Evolutionary conservation across 2,888 invertebrate species (phyloP).

Genomic region (Elmis aenea): DNA sequence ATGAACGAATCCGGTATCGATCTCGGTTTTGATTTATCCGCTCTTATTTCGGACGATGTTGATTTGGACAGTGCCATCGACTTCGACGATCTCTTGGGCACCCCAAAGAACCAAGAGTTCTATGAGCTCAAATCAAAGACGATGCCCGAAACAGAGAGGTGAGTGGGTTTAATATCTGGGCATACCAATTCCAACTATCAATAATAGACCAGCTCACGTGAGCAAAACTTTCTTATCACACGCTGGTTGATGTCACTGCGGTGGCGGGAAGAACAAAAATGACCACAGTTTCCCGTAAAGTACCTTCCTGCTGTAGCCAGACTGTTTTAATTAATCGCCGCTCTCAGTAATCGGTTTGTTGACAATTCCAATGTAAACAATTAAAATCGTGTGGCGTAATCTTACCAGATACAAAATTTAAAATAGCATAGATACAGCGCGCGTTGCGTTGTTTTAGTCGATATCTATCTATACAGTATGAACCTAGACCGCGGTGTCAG

Average conservation of each 20-base stretch:
- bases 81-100: constrained; percentile 50
- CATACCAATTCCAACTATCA: constrained; percentile 16
- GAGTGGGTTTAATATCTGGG: too few species aligned
- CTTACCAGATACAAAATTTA: too few species aligned
- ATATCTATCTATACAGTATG: too few species aligned
- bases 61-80: constrained; percentile 49
- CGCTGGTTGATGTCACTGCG: constrained; percentile 16
- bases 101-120: constrained; percentile 55
- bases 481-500: constrained; percentile 11
- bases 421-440: too few species aligned
- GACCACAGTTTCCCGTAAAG: constrained; percentile 7
- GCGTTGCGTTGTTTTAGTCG: too few species aligned
- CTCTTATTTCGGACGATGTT: constrained; percentile 48
- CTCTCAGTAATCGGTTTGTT: too few species aligned
- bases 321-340: neutral
- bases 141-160: constrained; percentile 57
- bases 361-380: too few species aligned
- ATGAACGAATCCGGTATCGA: constrained; percentile 62
- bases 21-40: constrained; percentile 59
- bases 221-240: constrained; percentile 23
- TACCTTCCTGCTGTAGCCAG: neutral
- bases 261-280: constrained; percentile 15
- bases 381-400: too few species aligned
- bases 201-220: constrained; percentile 21
- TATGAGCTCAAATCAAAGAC: constrained; percentile 60